Evolutionary conservation across 2,797 vertebrate genomes (phyloP).

Genomic region (Percopsis omiscomaycus): DNA sequence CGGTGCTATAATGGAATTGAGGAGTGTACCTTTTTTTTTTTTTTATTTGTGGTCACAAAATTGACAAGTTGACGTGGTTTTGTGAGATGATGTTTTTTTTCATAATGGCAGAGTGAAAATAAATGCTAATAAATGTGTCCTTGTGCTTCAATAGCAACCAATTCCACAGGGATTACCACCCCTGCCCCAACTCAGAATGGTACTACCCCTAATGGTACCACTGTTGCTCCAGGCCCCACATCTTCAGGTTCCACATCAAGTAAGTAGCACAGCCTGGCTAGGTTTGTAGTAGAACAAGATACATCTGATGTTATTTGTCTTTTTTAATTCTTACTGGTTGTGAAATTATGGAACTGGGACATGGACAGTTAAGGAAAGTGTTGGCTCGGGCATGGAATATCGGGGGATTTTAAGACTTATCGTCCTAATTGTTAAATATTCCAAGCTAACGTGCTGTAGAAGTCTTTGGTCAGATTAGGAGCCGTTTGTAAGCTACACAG

Average conservation of each 20-base stretch:
- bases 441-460: too few species aligned
- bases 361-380: neutral
- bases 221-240: neutral
- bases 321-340: neutral
- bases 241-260: constrained; percentile 25
- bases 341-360: neutral
- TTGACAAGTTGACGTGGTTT: too few species aligned
- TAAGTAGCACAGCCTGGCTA: constrained; percentile 35
- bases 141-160: constrained; percentile 12
- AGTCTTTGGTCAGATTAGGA: too few species aligned
- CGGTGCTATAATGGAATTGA: too few species aligned
- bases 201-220: constrained; percentile 8
- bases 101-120: too few species aligned
- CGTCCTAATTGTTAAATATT: too few species aligned
- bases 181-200: constrained; percentile 1
- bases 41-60: neutral
- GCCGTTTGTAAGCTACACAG: neutral
- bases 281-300: neutral
- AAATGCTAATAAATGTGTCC: constrained; percentile 23
- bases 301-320: neutral
- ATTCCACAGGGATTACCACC: neutral
- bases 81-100: neutral
- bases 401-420: too few species aligned
- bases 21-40: neutral
- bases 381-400: too few species aligned